These are phyloP conservation scores for Herpetotheres cachinnans DNA, from an alignment of 2,113 vertebrate species.

Conservation along the genomic window DNA sequence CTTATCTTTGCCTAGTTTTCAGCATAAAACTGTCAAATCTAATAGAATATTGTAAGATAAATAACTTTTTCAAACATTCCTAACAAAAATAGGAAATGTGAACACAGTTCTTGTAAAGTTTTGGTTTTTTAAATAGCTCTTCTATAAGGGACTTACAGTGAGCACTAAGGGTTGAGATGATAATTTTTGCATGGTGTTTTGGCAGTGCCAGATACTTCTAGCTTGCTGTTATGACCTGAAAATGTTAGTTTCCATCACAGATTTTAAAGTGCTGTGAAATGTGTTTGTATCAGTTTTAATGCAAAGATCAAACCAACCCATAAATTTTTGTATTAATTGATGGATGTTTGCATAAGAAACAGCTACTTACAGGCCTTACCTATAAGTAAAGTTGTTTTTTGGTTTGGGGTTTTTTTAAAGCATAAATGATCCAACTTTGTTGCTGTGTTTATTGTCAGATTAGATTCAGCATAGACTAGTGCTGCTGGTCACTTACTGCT, in stretches of 20 bases:
- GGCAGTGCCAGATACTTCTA: not conserved
- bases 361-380: not conserved
- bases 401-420: not conserved
- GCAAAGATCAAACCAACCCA: not conserved
- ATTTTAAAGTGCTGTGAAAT: not conserved
- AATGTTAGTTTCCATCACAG: not conserved
- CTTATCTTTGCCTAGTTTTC: not conserved
- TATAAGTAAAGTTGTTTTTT: not conserved
- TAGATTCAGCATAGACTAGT: not conserved
- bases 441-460: not conserved
- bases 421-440: not conserved
- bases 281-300: not conserved
- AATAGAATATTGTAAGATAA: not conserved
- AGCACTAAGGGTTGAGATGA: not conserved
- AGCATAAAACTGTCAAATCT: not conserved
- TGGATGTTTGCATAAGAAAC: not conserved
- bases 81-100: not conserved
- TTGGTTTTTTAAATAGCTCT: not conserved
- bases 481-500: not conserved
- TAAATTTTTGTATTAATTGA: not conserved
- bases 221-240: not conserved
- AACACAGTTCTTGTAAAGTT: not conserved
- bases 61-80: not conserved
- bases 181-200: not conserved
- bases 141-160: not conserved